A percentile compares a stretch with the other conserved stretches of the same genome.
phyloP scores from a whole-genome alignment of 2,113 vertebrate genomes.

The Poeciliopsis retropinna region DNA sequence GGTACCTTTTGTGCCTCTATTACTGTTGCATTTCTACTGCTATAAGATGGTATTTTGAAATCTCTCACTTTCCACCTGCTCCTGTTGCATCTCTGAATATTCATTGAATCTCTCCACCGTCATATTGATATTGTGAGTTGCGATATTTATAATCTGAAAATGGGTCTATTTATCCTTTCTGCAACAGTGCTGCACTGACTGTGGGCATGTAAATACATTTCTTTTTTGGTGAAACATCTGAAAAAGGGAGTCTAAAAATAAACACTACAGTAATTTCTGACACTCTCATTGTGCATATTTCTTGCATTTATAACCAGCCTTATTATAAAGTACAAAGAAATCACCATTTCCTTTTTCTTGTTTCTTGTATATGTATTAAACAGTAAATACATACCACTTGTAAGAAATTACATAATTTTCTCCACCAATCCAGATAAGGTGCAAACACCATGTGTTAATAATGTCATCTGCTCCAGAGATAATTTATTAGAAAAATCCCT shows the following conservation, averaged over 20 bases:
- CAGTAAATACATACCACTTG: not conserved
- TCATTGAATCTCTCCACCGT: slow-evolving; percentile 58
- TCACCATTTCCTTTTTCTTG: not conserved
- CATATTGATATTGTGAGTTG: slow-evolving; percentile 42
- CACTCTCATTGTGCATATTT: slow-evolving; percentile 25
- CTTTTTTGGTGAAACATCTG: slow-evolving; percentile 17
- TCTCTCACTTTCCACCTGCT: slow-evolving; percentile 55
- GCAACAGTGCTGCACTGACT: slow-evolving; percentile 15
- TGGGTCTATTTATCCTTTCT: slow-evolving; percentile 53
- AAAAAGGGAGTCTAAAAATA: slow-evolving; percentile 5
- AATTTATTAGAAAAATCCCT: not conserved
- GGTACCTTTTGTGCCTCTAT: slow-evolving; percentile 42
- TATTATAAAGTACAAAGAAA: not conserved
- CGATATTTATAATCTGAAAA: slow-evolving; percentile 68
- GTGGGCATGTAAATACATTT: slow-evolving; percentile 50
- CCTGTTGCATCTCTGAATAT: slow-evolving; percentile 51
- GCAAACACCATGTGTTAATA: slow-evolving; percentile 21
- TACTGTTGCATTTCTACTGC: slow-evolving; percentile 45
- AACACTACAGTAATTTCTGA: slow-evolving; percentile 17
- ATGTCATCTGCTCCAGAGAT: too few species aligned
- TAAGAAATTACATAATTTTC: slow-evolving; percentile 21
- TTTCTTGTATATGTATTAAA: too few species aligned
- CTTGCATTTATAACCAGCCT: slow-evolving; percentile 17
- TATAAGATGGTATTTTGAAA: slow-evolving; percentile 57
- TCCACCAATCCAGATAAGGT: slow-evolving; percentile 44